Base-by-base conservation (phyloP, 2,888 invertebrate species). In the Monochamus alternatus region DNA sequence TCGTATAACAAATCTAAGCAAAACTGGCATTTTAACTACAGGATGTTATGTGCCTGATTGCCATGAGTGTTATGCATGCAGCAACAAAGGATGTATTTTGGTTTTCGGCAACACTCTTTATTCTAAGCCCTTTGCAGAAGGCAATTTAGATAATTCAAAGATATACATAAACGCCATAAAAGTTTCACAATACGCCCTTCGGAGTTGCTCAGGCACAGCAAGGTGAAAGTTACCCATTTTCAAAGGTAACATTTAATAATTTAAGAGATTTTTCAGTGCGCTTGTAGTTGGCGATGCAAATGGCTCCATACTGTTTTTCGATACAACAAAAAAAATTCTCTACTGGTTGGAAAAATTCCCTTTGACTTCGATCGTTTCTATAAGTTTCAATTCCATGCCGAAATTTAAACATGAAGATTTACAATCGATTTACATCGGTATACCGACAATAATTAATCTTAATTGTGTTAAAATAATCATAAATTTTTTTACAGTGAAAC, bases 241-340 rank as follows among this genome's bases (percentile, higher is more conserved):
- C 38, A 38, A 38, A 38, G 4, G 2, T 38, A 38, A 38, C 7
- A 7, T 38, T 38, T 2, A 1, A 38, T 38, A 5, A 1, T 0
- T 38, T 38, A 7, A 38, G 38, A 7, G 38, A 38, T 38, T 14
- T 3, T 55, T 55, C 22, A 87, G 87, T 22, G 70, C 85, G 47
- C 32, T 88, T 64, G 90, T 91, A 43, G 91, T 91, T 0, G 93
- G 92, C 10, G 92, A 92, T 83, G 86, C 85, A 12, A 80, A 73
- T 0, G 93, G 93, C 0, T 89, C 91, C 63, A 89, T 93, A 63
- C 89, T 89, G 80, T 93, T 93, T 85, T 93, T 92, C 83, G 92
- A 93, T 79, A 87, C 88, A 60, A 89, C 91, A 80, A 84, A 93
- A 81, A 90, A 89, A 83, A 87, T 93, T 69, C 80, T 93, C 65